Evolutionary conservation across 2,113 vertebrate genomes (phyloP).

Genomic region (Nesogale talazaci): DNA sequence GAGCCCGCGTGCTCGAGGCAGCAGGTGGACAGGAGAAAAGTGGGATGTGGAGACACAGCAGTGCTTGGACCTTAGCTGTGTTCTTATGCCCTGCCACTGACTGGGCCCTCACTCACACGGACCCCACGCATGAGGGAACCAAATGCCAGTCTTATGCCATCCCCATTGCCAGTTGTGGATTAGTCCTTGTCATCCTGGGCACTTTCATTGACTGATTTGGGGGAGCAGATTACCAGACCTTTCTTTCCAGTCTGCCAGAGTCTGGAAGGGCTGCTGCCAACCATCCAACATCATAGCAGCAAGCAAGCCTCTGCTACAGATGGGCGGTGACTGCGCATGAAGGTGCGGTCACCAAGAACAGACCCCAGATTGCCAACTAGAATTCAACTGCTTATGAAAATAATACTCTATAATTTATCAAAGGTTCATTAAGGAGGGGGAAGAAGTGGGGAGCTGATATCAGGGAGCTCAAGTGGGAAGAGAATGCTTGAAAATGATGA

Average conservation of each 20-base stretch:
- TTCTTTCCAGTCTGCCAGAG: background rate
- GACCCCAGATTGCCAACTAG: background rate
- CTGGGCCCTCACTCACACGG: background rate
- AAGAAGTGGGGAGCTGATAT: too few relatives aligned
- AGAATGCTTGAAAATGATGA: too few relatives aligned
- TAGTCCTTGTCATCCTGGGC: background rate
- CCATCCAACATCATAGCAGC: background rate
- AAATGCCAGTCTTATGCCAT: background rate
- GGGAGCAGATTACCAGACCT: background rate
- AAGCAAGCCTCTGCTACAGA: background rate
- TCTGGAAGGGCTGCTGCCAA: background rate
- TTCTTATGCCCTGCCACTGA: background rate
- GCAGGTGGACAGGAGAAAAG: background rate
- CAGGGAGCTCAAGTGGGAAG: too few relatives aligned
- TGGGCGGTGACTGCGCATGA: background rate
- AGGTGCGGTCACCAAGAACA: background rate
- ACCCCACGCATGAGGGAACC: background rate
- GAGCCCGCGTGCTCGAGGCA: background rate
- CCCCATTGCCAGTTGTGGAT: background rate
- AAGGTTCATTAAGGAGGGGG: too few relatives aligned
- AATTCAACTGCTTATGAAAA: too few relatives aligned
- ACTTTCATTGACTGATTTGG: background rate
- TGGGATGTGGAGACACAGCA: background rate
- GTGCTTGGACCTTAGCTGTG: background rate
- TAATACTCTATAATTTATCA: too few relatives aligned